Evolutionary conservation across 2,113 vertebrate species (phyloP).

Genomic region (Danio rerio): DNA sequence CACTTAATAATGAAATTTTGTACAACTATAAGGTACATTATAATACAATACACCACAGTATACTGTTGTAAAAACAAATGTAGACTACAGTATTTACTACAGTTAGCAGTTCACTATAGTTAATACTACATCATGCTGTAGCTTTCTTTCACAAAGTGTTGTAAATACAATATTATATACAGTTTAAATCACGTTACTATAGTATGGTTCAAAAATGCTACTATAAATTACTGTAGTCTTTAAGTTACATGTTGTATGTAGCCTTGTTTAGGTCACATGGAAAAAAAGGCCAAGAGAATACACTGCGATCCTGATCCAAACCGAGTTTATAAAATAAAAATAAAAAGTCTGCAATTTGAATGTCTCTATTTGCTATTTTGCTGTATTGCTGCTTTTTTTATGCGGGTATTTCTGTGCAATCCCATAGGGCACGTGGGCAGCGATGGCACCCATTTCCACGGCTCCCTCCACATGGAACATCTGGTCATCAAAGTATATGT

Average conservation of each 20-base stretch:
- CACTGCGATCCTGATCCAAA: background rate
- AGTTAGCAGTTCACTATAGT: no score
- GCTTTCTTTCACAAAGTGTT: no score
- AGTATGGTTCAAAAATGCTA: no score
- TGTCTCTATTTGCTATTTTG: slow-evolving; percentile 60
- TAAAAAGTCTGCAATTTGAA: background rate
- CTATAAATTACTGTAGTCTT: background rate
- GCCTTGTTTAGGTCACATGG: background rate
- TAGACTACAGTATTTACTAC: no score
- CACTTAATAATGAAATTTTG: no score
- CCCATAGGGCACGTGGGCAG: slow-evolving; percentile 94
- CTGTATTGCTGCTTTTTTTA: slow-evolving; percentile 55
- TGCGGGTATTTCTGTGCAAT: slow-evolving; percentile 82
- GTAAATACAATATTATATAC: no score
- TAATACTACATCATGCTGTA: no score
- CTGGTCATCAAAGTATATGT: slow-evolving; percentile 99
- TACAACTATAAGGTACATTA: no score
- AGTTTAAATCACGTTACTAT: no score
- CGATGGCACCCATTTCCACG: slow-evolving; percentile 89
- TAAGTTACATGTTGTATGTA: background rate
- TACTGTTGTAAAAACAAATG: no score
- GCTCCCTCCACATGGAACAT: slow-evolving; percentile 98
- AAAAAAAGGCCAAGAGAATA: slow-evolving; percentile 31
- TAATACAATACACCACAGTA: no score
- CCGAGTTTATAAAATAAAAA: background rate